Percentiles rank a stretch among this genome's conserved stretches.
Conservation (phyloP, 2,113 vertebrate species). For the Campylomormyrus numenius region DNA sequence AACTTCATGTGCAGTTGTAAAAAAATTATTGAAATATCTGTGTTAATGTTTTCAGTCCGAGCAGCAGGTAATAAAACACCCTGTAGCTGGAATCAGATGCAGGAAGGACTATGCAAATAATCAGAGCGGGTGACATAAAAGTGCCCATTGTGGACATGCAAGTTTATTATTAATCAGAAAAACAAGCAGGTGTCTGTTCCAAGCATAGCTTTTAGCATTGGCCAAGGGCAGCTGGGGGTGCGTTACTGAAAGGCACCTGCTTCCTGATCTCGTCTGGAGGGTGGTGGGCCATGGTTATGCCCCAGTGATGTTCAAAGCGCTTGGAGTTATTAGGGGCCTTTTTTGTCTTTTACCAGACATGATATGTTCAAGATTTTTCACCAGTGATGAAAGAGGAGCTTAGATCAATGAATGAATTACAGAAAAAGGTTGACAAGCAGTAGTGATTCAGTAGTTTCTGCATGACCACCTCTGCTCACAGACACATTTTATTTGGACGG, state of each 20-base stretch:
- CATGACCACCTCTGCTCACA: not conserved
- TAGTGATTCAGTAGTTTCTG: not conserved
- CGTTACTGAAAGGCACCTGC: not conserved
- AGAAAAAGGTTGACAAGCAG: not conserved
- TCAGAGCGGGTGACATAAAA: not conserved
- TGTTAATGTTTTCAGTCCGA: not conserved
- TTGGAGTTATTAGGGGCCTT: not conserved
- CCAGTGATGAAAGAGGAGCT: not conserved
- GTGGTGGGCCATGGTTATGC: not conserved
- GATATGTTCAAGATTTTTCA: not conserved
- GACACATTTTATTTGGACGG: not conserved
- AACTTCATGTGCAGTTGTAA: not conserved
- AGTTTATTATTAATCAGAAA: constrained; percentile 15
- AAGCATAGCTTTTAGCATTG: not conserved
- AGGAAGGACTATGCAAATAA: not conserved
- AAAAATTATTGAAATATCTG: not conserved
- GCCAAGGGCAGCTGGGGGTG: not conserved
- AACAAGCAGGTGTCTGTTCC: not conserved
- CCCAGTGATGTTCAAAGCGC: not conserved
- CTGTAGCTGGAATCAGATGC: not conserved
- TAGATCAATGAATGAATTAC: not conserved
- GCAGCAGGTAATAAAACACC: not conserved
- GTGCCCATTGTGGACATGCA: not conserved
- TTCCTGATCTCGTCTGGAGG: not conserved
- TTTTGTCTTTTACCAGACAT: not conserved